Evolutionary conservation across 2,797 vertebrate genomes (phyloP), one percentile per base, ranked within the genome.

Genomic region (Mormyrops attenuatus): DNA sequence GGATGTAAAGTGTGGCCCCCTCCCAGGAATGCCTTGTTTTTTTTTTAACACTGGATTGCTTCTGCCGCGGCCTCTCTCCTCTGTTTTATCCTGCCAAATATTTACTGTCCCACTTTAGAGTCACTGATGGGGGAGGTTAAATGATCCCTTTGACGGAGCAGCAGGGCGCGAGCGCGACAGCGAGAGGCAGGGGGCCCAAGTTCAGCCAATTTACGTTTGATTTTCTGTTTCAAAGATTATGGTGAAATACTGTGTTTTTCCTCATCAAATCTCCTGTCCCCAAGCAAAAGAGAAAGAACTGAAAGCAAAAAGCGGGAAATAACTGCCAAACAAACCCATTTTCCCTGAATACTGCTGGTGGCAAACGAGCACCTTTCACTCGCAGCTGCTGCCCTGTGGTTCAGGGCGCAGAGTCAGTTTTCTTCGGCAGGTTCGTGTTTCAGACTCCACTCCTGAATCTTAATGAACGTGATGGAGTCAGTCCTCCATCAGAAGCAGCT

Each of bases 271-370:
- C 77, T 86, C 47, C 30, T 34, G 44, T 86, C 13, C 53, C 13
- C 47, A 44, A 52, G 41, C 57, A 30, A 15, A 86, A n/a, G 53
- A 77, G 53, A 82, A 44, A 38, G 9, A 41, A 60, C 69, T 53
- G 20, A 7, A 82, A 55, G 53, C 60, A 85, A 6, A 89, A 92
- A 92, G 90, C 89, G 91, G 92, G 93, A 93, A 90, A 91, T 93
- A 91, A 63, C 90, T 53, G 52, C 11, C 20, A 44, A 20, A 17
- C 90, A 93, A 93, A 94, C 94, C 91, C 93, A 94, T 91, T 84
- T 89, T 91, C 90, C 90, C 90, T 22, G 17, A 80, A 57, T 90
- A 90, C 88, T 89, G 89, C 77, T 84, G 80, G 80, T n/a, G 38
- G 7, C 17, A 41, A 41, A 77, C 4, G 34, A 77, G 69, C 11